A percentile compares a stretch with the other conserved stretches of the same genome.
Evolutionary conservation across 2,113 vertebrate genomes (phyloP).

Genomic region (Copsychus sechellarum): DNA sequence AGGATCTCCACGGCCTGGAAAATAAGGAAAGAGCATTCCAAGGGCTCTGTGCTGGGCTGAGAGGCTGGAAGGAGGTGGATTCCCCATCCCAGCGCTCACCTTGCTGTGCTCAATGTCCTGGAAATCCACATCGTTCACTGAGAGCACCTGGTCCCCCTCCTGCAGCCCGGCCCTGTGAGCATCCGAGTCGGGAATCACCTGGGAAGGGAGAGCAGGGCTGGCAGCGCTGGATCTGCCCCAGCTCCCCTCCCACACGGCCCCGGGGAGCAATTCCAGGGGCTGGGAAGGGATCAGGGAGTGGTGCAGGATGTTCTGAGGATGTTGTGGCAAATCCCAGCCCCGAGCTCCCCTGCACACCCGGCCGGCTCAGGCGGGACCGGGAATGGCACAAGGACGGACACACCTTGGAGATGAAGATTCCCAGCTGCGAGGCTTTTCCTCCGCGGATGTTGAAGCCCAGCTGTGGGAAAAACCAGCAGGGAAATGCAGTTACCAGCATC

Average conservation of each 20-base stretch:
- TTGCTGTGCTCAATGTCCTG: slow-evolving; percentile 98
- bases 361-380: neutral
- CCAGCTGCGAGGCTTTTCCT: slow-evolving; percentile 95
- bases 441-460: slow-evolving; percentile 97
- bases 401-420: slow-evolving; percentile 99
- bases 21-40: neutral
- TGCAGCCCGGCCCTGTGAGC: slow-evolving; percentile 93
- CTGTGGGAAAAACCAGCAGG: slow-evolving; percentile 64
- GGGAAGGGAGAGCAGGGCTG: neutral
- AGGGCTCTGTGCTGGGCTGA: fast-evolving
- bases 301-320: neutral
- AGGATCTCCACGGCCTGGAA: slow-evolving; percentile 94
- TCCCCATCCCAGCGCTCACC: slow-evolving; percentile 66
- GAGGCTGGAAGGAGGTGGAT: neutral
- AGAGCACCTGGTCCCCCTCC: slow-evolving; percentile 96
- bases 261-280: neutral
- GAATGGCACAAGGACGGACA: neutral
- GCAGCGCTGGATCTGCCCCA: neutral
- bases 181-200: slow-evolving; percentile 97
- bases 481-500: neutral
- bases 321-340: neutral
- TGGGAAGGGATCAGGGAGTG: neutral
- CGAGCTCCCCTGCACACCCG: neutral
- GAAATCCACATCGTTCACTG: slow-evolving; percentile 97
- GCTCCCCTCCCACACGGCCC: neutral